Base-by-base conservation (phyloP, 2,113 vertebrate genomes). In the Recurvirostra avosetta region DNA sequence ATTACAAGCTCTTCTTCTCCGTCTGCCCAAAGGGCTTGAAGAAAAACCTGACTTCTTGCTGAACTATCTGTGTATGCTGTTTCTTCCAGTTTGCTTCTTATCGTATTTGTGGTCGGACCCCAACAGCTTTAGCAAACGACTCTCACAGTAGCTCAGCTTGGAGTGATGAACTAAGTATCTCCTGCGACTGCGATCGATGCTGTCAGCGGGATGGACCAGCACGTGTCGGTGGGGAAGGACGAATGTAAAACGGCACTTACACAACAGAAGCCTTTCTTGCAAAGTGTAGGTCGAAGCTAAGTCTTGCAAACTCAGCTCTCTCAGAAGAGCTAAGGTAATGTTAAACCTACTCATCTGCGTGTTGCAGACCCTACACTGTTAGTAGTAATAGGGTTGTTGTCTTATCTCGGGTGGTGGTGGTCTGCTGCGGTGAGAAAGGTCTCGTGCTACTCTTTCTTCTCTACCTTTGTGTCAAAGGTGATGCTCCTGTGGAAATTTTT, bases 201-300 rank as follows among this genome's bases (percentile, higher is more conserved):
- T 40, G 53, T 56, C 88, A 30, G 45, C 1, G 2, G 89, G 78
- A 41, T 14, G 72, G 75, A 8, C 55, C 3, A 0, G 29, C 53
- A 13, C 7, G 0, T 68, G 43, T 59, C 0, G 2, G 21, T 30
- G 73, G 70, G 53, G 8, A 83, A 50, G 23, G 45, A 36, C 2
- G 1, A 34, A 34, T 12, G 38, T 3, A 49, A 45, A 40, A 8
- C 0, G 4, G 15, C 1, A 1, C 49, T 86, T 26, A 9, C 5
- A 18, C 16, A 20, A 9, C 20, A 38, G 26, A 61, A 49, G 8
- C 19, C 8, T 71, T 88, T 67, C 53, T 65, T 45, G 14, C n/a
- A 67, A 61, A 15, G 9, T 0, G 0, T 4, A 3, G 49, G 40
- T 76, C 3, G 2, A n/a, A 62, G 74, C 12, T 4, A 12, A 6